Evolutionary conservation across 2,888 invertebrate species (phyloP), one percentile per base, ranked within the genome.

Genomic region (Callyntrura sp.): DNA sequence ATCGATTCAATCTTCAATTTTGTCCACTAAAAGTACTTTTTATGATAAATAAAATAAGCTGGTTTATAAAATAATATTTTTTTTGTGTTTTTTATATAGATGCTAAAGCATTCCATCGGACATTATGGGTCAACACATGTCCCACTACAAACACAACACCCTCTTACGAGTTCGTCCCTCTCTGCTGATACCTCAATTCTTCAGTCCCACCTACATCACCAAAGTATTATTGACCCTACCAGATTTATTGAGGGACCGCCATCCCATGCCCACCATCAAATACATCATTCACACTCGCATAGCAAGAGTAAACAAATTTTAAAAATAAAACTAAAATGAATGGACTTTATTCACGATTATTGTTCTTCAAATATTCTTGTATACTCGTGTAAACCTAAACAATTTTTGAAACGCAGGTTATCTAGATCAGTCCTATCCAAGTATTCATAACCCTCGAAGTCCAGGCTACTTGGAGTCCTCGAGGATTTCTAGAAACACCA

Each of bases 41-140:
- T 17, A 57, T 17, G 57, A 17, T 17, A 57, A 35, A 57, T 17
- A 57, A 57, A 35, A 57, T 17, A 57, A 17, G n/a, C 3, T 57
- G 57, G 8, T 57, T n/a, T 17, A 57, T 57, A 28, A 14, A n/a
- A 28, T 28, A n/a, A n/a, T 68, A 45, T 70, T 20, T 23, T 5
- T 70, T 43, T 35, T 35, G 35, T 68, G 14, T 68, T 87, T 43
- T 55, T 5, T 60, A 78, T 85, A 65, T 83, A 92, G 90, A 93
- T 93, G 93, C 85, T 93, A 88, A 93, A 93, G 89, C 93, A 93
- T 83, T 93, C 93, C 20, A 92, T 92, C 51, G 91, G 91, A 51
- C 93, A 93, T 84, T 93, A 93, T 91, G 93, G 93, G 88, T 91
- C 91, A 55, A 92, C 92, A 55, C 87, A 90, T 78, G 92, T 91